Base-by-base conservation (phyloP, 2,113 vertebrate species). In the Tinamus guttatus region DNA sequence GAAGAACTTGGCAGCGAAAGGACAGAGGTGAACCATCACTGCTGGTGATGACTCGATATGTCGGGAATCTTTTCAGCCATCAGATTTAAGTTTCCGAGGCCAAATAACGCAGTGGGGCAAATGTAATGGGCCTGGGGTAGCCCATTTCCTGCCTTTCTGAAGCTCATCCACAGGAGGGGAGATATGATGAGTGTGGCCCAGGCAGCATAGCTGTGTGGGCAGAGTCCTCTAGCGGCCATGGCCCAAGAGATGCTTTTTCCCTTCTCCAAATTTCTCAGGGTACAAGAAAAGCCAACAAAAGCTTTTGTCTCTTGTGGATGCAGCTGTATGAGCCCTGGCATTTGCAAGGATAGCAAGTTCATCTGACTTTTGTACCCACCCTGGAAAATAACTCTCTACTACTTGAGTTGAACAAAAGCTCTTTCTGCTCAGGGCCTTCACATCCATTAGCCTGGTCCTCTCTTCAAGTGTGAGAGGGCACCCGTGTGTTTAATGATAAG, bases 151-250 rank as follows among this genome's bases (percentile, higher is more conserved):
- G 68, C 40, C 52, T 18, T 45, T 81, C 41, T 40, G 64, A 49
- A 78, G 77, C 69, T 54, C 36, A 16, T 62, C n/a, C 75, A 21
- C 4, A 1, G 28, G 7, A 81, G 79, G 40, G 15, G 36, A 71
- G n/a, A 45, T n/a, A n/a, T 20, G 43, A 67, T 16, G 18, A 11
- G 62, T 51, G 17, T 14, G 49, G 78, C 63, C 74, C 65, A 89
- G 32, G 64, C 85, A 79, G 34, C 69, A 63, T 78, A 18, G 2
- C 85, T 43, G 70, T 56, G 58, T 89, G 74, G 62, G 89, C 89
- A 89, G 96, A 92, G 95, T 94, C 95, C 95, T 93, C 96, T 97
- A 97, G 96, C 64, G 96, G 96, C 5, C 1, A 36, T 64, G 43
- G 81, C 21, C 64, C 10, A 21, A 38, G 36, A 84, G 12, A 12